A percentile compares a stretch with the other conserved stretches of the same genome.
These are phyloP conservation scores for Arge pagana DNA, from an alignment of 2,888 invertebrate species.

Conservation along the genomic window DNA sequence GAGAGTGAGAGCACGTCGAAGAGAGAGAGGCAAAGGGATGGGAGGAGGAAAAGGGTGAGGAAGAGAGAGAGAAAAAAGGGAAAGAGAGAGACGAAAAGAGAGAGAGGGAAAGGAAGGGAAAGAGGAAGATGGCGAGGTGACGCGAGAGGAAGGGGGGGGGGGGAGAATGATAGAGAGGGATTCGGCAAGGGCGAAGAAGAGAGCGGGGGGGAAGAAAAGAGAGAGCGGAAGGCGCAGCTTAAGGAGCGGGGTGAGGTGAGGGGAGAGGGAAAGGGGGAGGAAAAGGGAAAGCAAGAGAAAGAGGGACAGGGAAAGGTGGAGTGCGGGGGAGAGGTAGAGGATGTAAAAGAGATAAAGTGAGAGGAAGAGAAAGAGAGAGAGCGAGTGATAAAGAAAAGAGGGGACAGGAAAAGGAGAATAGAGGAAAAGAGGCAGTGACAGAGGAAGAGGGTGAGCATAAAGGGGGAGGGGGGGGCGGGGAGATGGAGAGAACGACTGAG, in stretches of 20 bases:
- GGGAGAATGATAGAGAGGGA: no score
- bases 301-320: slow-evolving; percentile 4
- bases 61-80: no score
- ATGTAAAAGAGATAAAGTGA: background rate
- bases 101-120: no score
- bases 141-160: no score
- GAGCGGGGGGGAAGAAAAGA: no score
- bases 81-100: no score
- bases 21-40: no score
- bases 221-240: background rate
- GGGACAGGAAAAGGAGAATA: background rate
- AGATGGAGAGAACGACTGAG: background rate
- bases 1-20: no score
- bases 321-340: slow-evolving; percentile 1
- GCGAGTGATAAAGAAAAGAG: background rate
- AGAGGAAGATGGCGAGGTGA: no score
- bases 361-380: slow-evolving; percentile 4
- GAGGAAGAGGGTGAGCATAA: background rate
- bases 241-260: background rate
- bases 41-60: no score
- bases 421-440: background rate
- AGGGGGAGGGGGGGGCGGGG: background rate
- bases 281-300: background rate
- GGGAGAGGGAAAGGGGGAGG: slow-evolving; percentile 5
- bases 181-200: no score